These are phyloP conservation scores for Liopterus haemorrhoidalis DNA, from an alignment of 2,888 invertebrate species.

Conservation along the genomic window DNA sequence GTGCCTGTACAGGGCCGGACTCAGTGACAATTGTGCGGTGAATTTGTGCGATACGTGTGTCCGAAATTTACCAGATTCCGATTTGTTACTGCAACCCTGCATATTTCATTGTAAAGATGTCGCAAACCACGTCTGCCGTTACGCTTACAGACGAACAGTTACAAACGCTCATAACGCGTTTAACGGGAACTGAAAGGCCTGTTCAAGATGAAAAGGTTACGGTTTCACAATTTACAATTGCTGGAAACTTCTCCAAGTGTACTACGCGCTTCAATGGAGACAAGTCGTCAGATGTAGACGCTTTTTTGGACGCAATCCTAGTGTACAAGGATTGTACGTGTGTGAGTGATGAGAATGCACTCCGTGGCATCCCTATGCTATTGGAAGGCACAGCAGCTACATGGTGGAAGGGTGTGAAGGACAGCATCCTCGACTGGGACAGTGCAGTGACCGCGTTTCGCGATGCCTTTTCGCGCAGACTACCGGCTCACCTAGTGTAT, in stretches of 20 bases:
- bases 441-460: slow-evolving; percentile 7
- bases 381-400: slow-evolving; percentile 15
- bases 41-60: too few species aligned
- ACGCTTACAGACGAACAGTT: too few species aligned
- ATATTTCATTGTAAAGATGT: too few species aligned
- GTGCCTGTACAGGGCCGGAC: too few species aligned
- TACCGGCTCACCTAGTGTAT: slow-evolving; percentile 5
- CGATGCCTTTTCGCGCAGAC: background rate
- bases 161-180: too few species aligned
- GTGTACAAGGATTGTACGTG: slow-evolving; percentile 18
- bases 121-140: too few species aligned
- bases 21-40: too few species aligned
- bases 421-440: slow-evolving; percentile 9
- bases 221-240: too few species aligned
- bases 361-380: slow-evolving; percentile 19
- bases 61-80: too few species aligned
- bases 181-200: too few species aligned
- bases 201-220: too few species aligned
- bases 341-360: slow-evolving; percentile 17
- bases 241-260: slow-evolving; percentile 2
- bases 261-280: background rate
- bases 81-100: too few species aligned
- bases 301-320: slow-evolving; percentile 13
- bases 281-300: slow-evolving; percentile 10
- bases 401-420: slow-evolving; percentile 22